A percentile compares a stretch with the other conserved stretches of the same genome.
These are phyloP conservation scores for Crotalus horridus DNA, from an alignment of 2,113 vertebrate species.

Conservation along the genomic window DNA sequence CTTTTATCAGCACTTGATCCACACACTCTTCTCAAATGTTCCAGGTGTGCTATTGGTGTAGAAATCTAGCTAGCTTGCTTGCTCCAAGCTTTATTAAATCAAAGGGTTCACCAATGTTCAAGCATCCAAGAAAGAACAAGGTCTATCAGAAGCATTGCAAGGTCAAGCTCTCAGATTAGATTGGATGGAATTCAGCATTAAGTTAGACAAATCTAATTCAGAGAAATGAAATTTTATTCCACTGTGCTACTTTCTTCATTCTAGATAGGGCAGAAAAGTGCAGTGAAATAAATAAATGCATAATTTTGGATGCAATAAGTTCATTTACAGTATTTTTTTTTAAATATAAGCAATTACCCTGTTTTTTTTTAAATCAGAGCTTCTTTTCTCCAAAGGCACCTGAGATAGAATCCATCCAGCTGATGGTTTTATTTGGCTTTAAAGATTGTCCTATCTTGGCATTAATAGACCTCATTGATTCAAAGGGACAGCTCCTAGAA, in stretches of 20 bases:
- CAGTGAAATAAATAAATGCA: conserved; percentile 1
- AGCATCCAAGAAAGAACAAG: background rate
- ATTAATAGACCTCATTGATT: conserved; percentile 66
- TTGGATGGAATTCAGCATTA: background rate
- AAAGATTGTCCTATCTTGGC: conserved; percentile 48
- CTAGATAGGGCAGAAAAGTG: conserved; percentile 2
- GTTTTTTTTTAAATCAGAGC: background rate
- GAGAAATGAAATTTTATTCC: background rate
- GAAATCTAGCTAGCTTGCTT: background rate
- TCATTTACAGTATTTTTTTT: background rate
- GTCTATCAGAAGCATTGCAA: background rate
- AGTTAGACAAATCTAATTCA: background rate
- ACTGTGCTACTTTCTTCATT: background rate
- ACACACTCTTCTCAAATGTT: background rate
- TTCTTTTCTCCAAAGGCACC: background rate
- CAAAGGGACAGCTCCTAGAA: conserved; percentile 73
- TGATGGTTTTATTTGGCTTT: background rate
- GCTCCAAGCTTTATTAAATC: background rate
- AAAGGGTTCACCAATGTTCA: background rate
- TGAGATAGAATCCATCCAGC: conserved; percentile 14
- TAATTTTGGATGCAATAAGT: conserved; percentile 16
- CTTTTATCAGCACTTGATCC: background rate
- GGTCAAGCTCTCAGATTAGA: too few species aligned
- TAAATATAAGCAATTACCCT: background rate
- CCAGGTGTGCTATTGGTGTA: background rate